Percentiles rank a stretch among this genome's conserved stretches.
Evolutionary conservation across 2,888 invertebrate genomes (phyloP).

Genomic region (Notodonta ziczac): DNA sequence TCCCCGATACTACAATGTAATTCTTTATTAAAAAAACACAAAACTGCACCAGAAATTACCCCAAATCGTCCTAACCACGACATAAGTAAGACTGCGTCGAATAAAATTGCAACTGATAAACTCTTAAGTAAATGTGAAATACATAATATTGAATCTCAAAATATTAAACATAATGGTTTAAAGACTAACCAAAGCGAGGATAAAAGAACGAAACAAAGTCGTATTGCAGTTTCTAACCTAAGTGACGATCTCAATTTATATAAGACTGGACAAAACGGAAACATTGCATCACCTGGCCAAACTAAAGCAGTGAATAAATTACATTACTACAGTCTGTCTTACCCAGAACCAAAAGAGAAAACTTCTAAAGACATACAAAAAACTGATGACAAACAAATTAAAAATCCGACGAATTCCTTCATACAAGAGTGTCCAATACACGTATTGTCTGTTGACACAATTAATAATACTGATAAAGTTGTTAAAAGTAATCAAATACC

Average conservation of each 20-base stretch:
- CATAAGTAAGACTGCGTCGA: not conserved
- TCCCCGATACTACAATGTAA: not conserved
- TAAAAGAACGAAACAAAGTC: not conserved
- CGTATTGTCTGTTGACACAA: slow-evolving; percentile 2
- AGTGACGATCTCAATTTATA: not conserved
- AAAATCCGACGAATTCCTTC: not conserved
- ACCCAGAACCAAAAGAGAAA: not conserved
- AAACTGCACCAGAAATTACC: not conserved
- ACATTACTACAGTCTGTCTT: not conserved
- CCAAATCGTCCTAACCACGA: not conserved
- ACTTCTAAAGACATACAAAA: not conserved
- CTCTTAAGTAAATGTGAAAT: not conserved
- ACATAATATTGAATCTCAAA: not conserved
- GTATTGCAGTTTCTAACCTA: not conserved
- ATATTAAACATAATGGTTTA: not conserved
- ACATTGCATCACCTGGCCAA: not conserved
- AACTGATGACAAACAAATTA: not conserved
- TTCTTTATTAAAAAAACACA: not conserved
- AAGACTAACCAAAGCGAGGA: not conserved
- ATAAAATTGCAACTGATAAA: not conserved
- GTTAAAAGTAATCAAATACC: not conserved
- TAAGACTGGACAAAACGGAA: not conserved
- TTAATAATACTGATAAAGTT: not conserved
- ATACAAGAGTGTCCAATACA: not conserved
- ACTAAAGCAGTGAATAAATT: not conserved